phyloP scores from a whole-genome alignment of 37 sponge, comb jelly and placozoan genomes.

The Geodia barretti region DNA sequence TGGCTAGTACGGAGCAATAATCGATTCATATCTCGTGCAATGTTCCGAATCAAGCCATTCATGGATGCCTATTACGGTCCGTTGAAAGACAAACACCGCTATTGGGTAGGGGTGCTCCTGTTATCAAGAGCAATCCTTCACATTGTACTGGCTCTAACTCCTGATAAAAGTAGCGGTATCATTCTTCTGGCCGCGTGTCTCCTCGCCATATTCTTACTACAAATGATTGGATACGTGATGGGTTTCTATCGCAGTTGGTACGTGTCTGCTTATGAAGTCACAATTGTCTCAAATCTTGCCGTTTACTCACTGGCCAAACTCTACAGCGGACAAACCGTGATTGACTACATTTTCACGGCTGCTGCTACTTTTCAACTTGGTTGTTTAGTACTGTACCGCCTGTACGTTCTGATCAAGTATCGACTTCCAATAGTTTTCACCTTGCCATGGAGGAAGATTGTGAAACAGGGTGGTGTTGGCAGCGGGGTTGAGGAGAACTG shows the following conservation, averaged over 20 bases:
- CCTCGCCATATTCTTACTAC: neutral
- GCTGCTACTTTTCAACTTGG: neutral
- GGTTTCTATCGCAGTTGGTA: neutral
- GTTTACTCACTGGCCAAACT: neutral
- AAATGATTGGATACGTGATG: neutral
- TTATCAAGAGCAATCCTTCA: neutral
- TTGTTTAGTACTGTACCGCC: neutral
- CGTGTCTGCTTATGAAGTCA: neutral
- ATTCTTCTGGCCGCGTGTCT: neutral
- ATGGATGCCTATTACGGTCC: neutral
- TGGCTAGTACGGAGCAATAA: neutral
- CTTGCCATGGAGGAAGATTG: too few species aligned
- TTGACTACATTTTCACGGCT: neutral
- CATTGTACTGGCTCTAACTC: neutral
- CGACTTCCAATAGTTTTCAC: neutral
- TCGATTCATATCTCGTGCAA: neutral
- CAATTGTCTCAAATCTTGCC: neutral
- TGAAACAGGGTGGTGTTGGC: neutral
- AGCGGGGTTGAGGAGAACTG: neutral
- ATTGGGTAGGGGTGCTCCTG: neutral
- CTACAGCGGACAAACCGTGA: neutral
- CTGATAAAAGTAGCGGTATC: neutral
- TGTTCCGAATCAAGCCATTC: neutral
- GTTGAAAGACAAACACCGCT: neutral
- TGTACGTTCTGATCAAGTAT: neutral